A percentile compares a stretch with the other conserved stretches of the same genome.
These are phyloP conservation scores for Urosaurus nigricauda DNA, from an alignment of 2,797 vertebrate species.

Conservation along the genomic window DNA sequence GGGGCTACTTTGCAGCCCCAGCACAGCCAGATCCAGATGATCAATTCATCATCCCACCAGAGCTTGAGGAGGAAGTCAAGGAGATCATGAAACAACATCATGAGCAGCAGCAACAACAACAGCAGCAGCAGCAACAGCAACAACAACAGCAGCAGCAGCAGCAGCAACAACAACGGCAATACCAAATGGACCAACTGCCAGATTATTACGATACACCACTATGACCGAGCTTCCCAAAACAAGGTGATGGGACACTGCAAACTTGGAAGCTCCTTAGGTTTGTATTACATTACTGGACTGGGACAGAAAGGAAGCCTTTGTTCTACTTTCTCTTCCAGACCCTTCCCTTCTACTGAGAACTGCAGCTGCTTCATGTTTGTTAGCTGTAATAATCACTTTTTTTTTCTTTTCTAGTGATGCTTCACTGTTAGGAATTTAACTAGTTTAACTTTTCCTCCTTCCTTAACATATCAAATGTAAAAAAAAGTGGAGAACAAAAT, in stretches of 20 bases:
- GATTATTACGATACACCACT: constrained; percentile 95
- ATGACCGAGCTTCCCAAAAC: constrained; percentile 79
- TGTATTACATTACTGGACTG: constrained; percentile 50
- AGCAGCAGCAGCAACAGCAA: constrained; percentile 66
- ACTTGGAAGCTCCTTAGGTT: constrained; percentile 65
- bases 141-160: constrained; percentile 90
- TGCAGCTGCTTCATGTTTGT: constrained; percentile 68
- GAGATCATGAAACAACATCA: constrained; percentile 99
- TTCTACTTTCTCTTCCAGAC: constrained; percentile 70
- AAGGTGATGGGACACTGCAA: constrained; percentile 66
- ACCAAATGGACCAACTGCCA: constrained; percentile 72
- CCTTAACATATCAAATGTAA: constrained; percentile 83
- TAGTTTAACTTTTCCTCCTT: constrained; percentile 75
- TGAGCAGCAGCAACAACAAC: constrained; percentile 86
- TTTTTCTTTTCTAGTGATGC: constrained; percentile 76
- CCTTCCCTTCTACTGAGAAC: constrained; percentile 67
- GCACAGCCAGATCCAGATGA: constrained; percentile 96
- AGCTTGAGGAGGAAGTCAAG: constrained; percentile 97
- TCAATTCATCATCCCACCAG: constrained; percentile 97
- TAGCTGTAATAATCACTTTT: constrained; percentile 77
- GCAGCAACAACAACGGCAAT: constrained; percentile 75
- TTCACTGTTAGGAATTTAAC: constrained; percentile 77
- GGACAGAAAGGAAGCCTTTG: not conserved
- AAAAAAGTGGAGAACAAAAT: constrained; percentile 66
- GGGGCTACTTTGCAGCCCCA: constrained; percentile 96